A percentile compares a stretch with the other conserved stretches of the same genome.
Conservation (phyloP, 2,797 vertebrate genomes). For the Anableps anableps region DNA sequence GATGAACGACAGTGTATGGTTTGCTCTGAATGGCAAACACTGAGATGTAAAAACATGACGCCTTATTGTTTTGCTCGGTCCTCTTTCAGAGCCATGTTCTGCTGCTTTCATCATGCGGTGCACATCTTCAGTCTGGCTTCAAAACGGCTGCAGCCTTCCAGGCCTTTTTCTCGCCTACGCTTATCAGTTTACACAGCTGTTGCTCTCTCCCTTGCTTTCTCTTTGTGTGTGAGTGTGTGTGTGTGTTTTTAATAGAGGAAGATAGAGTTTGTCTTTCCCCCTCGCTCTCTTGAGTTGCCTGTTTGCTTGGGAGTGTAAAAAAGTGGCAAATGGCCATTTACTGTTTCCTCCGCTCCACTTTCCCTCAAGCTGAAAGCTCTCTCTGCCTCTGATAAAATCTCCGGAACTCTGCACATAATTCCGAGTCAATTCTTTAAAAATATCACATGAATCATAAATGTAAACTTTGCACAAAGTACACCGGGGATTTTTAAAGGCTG, state of each 20-base stretch:
- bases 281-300: slow-evolving; percentile 13
- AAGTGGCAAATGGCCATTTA: slow-evolving; percentile 44
- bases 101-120: slow-evolving; percentile 46
- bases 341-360: slow-evolving; percentile 34
- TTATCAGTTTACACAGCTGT: slow-evolving; percentile 80
- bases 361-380: slow-evolving; percentile 32
- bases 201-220: slow-evolving; percentile 48
- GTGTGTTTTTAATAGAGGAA: slow-evolving; percentile 30
- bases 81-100: slow-evolving; percentile 10
- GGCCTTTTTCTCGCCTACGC: slow-evolving; percentile 58
- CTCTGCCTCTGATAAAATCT: slow-evolving; percentile 11
- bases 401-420: slow-evolving; percentile 19
- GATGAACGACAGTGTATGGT: slow-evolving; percentile 9
- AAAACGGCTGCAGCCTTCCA: slow-evolving; percentile 52
- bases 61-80: slow-evolving; percentile 24
- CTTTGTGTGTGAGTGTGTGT: slow-evolving; percentile 21
- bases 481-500: not conserved
- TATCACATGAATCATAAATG: slow-evolving; percentile 20
- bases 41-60: slow-evolving; percentile 18
- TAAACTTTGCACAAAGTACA: not conserved
- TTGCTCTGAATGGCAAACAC: slow-evolving; percentile 19
- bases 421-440: not conserved
- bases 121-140: slow-evolving; percentile 47
- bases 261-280: slow-evolving; percentile 26
- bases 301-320: slow-evolving; percentile 37